Conservation (phyloP, 2,888 invertebrate species). For the Julus scandinavius region DNA sequence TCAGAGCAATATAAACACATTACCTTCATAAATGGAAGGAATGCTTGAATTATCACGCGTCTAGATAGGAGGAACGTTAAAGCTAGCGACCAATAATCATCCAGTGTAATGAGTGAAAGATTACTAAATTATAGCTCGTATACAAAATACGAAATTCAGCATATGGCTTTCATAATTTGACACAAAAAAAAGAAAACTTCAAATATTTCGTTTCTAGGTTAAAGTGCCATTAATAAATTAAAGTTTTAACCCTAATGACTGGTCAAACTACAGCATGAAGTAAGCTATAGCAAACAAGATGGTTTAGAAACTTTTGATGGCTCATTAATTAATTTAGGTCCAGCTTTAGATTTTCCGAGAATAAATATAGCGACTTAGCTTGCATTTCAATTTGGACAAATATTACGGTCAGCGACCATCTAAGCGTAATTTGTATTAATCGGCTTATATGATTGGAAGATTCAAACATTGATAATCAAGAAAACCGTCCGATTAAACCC, state of each 20-base stretch:
- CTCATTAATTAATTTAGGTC: too few relatives aligned
- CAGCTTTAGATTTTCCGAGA: too few relatives aligned
- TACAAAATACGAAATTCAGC: not conserved
- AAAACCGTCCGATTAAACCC: too few relatives aligned
- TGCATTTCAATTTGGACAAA: too few relatives aligned
- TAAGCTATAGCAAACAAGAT: not conserved
- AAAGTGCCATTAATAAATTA: not conserved
- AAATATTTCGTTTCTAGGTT: not conserved
- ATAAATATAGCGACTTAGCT: too few relatives aligned
- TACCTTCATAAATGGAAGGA: not conserved
- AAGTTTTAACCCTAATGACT: not conserved
- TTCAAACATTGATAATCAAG: too few relatives aligned
- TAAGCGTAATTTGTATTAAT: too few relatives aligned
- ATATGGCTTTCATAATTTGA: not conserved
- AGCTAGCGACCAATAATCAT: not conserved
- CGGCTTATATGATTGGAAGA: too few relatives aligned
- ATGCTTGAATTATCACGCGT: not conserved
- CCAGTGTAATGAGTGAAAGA: not conserved
- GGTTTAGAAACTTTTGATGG: too few relatives aligned
- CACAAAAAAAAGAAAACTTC: not conserved
- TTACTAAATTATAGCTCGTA: not conserved
- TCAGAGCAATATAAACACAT: not conserved
- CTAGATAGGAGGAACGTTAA: not conserved
- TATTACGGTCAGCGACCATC: too few relatives aligned
- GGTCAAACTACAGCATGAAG: not conserved